Conservation (phyloP, 2,888 invertebrate genomes). For the Neoascia interrupta region DNA sequence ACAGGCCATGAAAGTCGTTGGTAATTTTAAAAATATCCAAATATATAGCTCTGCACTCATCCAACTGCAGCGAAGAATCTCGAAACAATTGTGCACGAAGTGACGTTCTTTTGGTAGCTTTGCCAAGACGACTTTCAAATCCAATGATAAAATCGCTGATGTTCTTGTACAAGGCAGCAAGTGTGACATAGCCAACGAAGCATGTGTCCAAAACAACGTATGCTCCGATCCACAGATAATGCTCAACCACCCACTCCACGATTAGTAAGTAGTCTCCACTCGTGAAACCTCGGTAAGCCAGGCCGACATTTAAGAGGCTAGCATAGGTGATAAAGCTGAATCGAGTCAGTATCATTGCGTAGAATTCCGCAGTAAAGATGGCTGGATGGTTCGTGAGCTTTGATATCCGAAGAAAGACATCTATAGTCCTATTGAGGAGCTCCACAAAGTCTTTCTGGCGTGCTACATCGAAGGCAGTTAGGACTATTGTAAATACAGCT, state of each 20-base stretch:
- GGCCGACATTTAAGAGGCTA: not conserved
- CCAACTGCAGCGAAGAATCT: not conserved
- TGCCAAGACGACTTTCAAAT: not conserved
- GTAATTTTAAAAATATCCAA: not conserved
- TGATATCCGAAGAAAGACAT: not conserved
- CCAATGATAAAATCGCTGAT: not conserved
- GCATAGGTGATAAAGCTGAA: not conserved
- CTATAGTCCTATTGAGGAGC: slow-evolving; percentile 2
- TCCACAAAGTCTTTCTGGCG: no score
- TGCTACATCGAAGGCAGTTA: no score
- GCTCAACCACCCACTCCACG: not conserved
- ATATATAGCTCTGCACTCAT: not conserved
- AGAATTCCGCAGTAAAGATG: slow-evolving; percentile 1
- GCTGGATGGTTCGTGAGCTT: not conserved
- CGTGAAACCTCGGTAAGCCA: not conserved
- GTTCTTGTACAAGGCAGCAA: slow-evolving; percentile 11
- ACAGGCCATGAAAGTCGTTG: not conserved
- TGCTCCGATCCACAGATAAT: slow-evolving; percentile 19
- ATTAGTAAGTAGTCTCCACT: not conserved
- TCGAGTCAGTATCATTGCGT: not conserved
- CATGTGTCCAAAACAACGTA: slow-evolving; percentile 2
- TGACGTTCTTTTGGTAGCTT: not conserved
- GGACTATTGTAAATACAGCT: no score
- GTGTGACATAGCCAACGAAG: not conserved
- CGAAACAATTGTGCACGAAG: not conserved